Percentiles rank a stretch among this genome's conserved stretches.
Evolutionary conservation across 2,113 vertebrate genomes (phyloP).

Genomic region (Hyperoodon ampullatus): DNA sequence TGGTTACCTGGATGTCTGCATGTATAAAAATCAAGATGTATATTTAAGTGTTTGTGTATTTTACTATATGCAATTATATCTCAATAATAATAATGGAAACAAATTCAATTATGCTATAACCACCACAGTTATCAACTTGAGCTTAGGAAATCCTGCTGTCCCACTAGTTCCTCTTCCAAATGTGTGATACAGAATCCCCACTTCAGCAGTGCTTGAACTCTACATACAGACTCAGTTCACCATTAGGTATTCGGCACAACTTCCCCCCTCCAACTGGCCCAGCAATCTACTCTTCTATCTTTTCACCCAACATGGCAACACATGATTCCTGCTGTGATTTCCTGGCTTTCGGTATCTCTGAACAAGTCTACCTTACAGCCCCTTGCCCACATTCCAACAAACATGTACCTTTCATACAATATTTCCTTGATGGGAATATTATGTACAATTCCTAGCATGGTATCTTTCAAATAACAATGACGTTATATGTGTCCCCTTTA

Average conservation of each 20-base stretch:
- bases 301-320: background rate
- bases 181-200: background rate
- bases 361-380: background rate
- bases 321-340: background rate
- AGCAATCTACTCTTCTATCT: background rate
- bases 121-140: background rate
- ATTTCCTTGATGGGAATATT: slow-evolving; percentile 17
- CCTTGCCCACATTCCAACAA: background rate
- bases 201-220: background rate
- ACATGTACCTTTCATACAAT: background rate
- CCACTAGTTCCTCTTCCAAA: background rate
- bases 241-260: background rate
- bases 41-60: background rate
- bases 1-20: background rate
- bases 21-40: background rate
- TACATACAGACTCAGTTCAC: background rate
- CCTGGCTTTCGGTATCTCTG: background rate
- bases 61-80: background rate
- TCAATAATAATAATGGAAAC: background rate
- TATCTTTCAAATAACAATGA: slow-evolving; percentile 25
- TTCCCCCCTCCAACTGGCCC: background rate
- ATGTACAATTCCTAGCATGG: background rate
- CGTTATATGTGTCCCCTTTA: background rate
- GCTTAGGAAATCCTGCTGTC: background rate
- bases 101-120: slow-evolving; percentile 14